Evolutionary conservation across 2,888 invertebrate species (phyloP), one percentile per base, ranked within the genome.

Genomic region (Xestoiulus laeticollis): DNA sequence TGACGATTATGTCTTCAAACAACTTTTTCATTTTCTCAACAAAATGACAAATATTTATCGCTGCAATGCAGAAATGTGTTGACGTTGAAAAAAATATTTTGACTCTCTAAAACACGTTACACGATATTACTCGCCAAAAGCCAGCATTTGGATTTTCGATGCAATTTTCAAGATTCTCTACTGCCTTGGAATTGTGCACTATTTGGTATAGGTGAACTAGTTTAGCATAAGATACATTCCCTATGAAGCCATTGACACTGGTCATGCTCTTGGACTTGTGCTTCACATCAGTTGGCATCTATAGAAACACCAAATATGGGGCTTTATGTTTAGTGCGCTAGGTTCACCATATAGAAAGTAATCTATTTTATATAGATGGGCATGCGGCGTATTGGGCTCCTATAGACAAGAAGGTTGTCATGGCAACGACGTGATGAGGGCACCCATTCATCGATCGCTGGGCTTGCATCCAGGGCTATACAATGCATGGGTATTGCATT

Each of bases 381-480:
- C 78, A 78, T 78, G 78, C 78, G 30, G 78, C 26, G 78, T 78
- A 78, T 78, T 78, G 78, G 78, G 78, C 78, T 26, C 78, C 78
- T 78, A 78, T 78, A 78, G 78, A 78, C 78, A 78, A 14, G 26
- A 30, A 26, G 16, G 78, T 78, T 78, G 78, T 8, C 78, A 16
- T 78, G 78, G 78, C 26, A 78, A 78, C 78, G 14, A 32, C 78
- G 78, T 78, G 78, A 78, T 78, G 78, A 78, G 78, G 78, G 78
- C 78, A 78, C 78, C 78, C 78, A 78, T 78, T 78, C 78, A 78
- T 78, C 78, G 78, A 78, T 78, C 78, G 78, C 30, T 16, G 78
- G 8, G 78, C 16, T 78, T 78, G 78, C 78, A 78, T 78, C 78
- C 78, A 78, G 78, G 78, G 78, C 78, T 26, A 78, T 78, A 78